Evolutionary conservation across 2,797 vertebrate species (phyloP).

Genomic region (Cynopterus sphinx): DNA sequence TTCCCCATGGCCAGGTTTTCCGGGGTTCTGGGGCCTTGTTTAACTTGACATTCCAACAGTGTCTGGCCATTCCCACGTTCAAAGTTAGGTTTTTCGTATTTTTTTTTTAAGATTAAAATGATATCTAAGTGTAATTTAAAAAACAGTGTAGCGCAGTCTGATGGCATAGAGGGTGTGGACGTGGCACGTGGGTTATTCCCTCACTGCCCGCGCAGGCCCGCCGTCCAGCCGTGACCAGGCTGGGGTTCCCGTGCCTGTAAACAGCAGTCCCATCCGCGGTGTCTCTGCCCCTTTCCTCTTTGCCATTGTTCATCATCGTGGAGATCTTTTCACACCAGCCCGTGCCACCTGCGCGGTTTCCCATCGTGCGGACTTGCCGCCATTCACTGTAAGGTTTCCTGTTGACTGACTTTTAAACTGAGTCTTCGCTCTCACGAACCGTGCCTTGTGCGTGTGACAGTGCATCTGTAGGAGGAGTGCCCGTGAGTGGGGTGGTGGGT

Average conservation of each 20-base stretch:
- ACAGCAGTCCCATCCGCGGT: rapidly evolving
- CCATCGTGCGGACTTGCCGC: rapidly evolving
- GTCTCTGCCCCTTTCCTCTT: too few species aligned
- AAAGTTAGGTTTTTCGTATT: background rate
- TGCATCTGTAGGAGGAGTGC: rapidly evolving
- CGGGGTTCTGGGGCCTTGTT: background rate
- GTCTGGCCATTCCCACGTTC: background rate
- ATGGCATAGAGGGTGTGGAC: rapidly evolving
- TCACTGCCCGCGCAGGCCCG: background rate
- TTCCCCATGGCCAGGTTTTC: background rate
- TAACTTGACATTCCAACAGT: background rate
- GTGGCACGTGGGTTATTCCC: too few species aligned
- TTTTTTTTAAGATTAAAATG: background rate
- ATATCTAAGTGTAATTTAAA: background rate
- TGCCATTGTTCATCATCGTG: rapidly evolving
- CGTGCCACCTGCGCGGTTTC: rapidly evolving
- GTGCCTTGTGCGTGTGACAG: background rate
- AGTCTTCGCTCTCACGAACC: background rate
- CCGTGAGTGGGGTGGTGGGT: background rate
- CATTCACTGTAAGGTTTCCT: background rate
- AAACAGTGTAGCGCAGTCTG: background rate
- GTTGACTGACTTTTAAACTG: rapidly evolving
- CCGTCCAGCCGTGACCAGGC: too few species aligned
- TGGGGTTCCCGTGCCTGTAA: background rate
- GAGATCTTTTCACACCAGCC: background rate